Base-by-base conservation (phyloP, 2,888 invertebrate genomes). In the Margaritifera margaritifera region DNA sequence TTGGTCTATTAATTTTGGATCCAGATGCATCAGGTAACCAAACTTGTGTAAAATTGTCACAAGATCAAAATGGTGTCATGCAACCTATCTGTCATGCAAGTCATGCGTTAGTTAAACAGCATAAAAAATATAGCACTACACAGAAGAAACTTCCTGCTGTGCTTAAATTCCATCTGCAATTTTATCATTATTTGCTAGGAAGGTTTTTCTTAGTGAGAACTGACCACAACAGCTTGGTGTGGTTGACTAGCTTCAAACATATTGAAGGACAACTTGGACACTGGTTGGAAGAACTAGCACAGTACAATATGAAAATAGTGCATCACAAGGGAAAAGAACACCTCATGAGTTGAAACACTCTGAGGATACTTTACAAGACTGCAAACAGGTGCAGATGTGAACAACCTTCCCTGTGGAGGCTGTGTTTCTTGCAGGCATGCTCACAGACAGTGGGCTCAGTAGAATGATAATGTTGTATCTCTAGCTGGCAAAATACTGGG, bases 41-140 rank as follows among this genome's bases (percentile, higher is more conserved):
- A 31, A 31, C 31, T 31, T 6, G 31, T 6, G 6, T 6, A 31
- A 31, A 31, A 6, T 6, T 31, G 31, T 6, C 31, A 31, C 72
- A 72, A 57, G 31, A 69, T 6, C 67, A 67, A 25, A 62, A 74
- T 64, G 70, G 62, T 6, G 27, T n/a, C 11, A 60, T 64, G 52
- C 52, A 60, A 52, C 66, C 59, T 6, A 61, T 72, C 20, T 31
- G 61, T 27, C 68, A 63, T 59, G 66, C 51, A 19, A 71, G 66
- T n/a, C 50, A 56, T 27, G 27, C 56, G 0, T 56, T 68, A n/a
- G 1, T 42, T 1, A 22, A 1, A 24, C 20, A 25, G 5, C 65
- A 74, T 15, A 1, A 59, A 6, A 60, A 57, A 22, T 74, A 68
- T 56, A 71, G 74, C 22, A 66, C 64, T 4, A 75, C 72, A 15